Percentiles rank a stretch among this genome's conserved stretches.
These are phyloP conservation scores for Protodeltote pygarga DNA, from an alignment of 2,888 invertebrate species.

Conservation along the genomic window DNA sequence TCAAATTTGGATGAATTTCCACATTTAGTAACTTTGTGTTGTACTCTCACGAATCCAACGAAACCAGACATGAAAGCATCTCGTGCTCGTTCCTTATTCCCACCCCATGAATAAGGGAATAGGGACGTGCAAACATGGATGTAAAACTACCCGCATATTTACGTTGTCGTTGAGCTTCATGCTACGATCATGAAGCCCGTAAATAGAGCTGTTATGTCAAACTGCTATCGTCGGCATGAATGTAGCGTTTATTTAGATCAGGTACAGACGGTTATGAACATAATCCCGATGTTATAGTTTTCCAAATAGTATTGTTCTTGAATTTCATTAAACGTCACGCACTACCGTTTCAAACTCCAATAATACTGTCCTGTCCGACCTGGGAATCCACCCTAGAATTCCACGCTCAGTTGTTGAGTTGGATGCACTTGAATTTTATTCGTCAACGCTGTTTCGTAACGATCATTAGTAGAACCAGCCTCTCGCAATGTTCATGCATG, in stretches of 20 bases:
- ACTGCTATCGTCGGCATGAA: not conserved
- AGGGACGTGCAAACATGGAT: conserved; percentile 37
- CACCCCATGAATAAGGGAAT: conserved; percentile 45
- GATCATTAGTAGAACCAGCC: conserved; percentile 12
- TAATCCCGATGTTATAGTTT: too few relatives aligned
- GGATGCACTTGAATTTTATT: too few relatives aligned
- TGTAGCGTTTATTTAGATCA: too few relatives aligned
- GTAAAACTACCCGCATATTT: conserved; percentile 24
- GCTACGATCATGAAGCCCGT: conserved; percentile 1
- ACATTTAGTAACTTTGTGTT: too few relatives aligned
- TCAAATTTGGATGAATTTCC: too few relatives aligned
- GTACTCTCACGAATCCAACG: conserved; percentile 23
- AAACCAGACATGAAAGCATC: conserved; percentile 8
- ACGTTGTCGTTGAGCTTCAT: conserved; percentile 16
- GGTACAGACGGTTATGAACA: too few relatives aligned
- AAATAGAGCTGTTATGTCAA: conserved; percentile 5
- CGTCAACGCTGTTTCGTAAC: conserved; percentile 11
- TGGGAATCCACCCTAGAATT: too few relatives aligned
- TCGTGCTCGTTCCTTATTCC: conserved; percentile 36
- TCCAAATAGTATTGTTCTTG: too few relatives aligned
- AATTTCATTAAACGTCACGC: too few relatives aligned
- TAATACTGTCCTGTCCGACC: too few relatives aligned
- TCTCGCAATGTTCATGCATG: conserved; percentile 35
- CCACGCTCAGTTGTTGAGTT: too few relatives aligned
- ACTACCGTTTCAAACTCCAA: too few relatives aligned